Evolutionary conservation across 2,113 vertebrate species (phyloP).

Genomic region (Tachuris rubrigastra): DNA sequence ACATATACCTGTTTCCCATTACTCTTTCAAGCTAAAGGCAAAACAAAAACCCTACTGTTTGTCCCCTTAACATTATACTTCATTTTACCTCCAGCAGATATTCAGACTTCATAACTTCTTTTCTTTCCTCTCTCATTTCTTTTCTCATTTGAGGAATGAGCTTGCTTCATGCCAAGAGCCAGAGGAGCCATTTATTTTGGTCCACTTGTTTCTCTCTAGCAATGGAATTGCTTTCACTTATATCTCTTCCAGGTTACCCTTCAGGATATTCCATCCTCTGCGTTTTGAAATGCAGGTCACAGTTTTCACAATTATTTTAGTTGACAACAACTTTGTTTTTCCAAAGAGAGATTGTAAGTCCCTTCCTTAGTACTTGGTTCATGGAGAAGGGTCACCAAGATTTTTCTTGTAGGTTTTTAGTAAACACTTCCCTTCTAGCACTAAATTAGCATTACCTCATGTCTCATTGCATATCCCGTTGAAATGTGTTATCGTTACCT

Average conservation of each 20-base stretch:
- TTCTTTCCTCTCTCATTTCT: background rate
- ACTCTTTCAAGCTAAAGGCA: slow-evolving; percentile 39
- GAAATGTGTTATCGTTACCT: slow-evolving; percentile 23
- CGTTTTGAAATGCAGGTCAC: background rate
- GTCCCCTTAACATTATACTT: background rate
- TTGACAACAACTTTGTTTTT: background rate
- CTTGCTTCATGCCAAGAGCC: background rate
- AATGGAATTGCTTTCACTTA: background rate
- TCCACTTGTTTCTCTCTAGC: slow-evolving; percentile 3
- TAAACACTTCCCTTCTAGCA: background rate
- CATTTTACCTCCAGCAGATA: slow-evolving; percentile 30
- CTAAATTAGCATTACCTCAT: slow-evolving; percentile 18
- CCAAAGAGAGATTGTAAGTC: background rate
- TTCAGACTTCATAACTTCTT: slow-evolving; percentile 17
- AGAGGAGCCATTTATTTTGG: slow-evolving; percentile 19
- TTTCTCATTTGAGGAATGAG: background rate
- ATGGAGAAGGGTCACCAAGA: background rate
- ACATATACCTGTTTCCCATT: slow-evolving; percentile 42
- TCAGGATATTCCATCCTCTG: background rate
- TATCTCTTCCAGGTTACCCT: background rate
- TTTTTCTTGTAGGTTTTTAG: background rate
- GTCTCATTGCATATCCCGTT: slow-evolving; percentile 1
- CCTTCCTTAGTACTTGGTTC: background rate
- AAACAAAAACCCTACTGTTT: slow-evolving; percentile 42
- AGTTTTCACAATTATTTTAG: background rate